phyloP scores from a whole-genome alignment of 1,140 invertebrate genomes.

The Zaprionus africanus region DNA sequence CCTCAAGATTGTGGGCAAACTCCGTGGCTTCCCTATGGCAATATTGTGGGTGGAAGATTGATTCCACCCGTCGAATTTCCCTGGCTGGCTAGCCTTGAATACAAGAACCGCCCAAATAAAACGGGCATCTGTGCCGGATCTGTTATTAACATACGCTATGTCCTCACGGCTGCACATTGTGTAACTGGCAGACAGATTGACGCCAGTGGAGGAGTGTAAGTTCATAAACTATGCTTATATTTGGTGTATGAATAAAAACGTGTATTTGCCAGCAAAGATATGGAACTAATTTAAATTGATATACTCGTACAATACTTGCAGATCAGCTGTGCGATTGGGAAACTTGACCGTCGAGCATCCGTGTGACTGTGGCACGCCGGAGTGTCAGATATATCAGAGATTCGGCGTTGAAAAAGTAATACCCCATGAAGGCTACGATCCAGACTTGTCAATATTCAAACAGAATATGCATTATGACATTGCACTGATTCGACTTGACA shows the following conservation, averaged over 20 bases:
- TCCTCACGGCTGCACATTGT: slow-evolving; percentile 4
- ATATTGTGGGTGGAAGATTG: not conserved
- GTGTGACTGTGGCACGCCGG: not conserved
- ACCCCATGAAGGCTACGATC: not conserved
- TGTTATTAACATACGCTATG: not conserved
- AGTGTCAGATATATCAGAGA: not conserved
- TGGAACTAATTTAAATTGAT: not conserved
- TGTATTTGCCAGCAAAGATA: no score
- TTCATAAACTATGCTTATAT: not conserved
- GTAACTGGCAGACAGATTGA: not conserved
- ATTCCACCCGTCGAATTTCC: not conserved
- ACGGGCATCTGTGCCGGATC: not conserved
- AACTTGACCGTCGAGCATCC: not conserved
- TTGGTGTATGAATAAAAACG: no score
- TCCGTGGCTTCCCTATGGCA: not conserved
- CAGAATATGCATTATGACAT: not conserved
- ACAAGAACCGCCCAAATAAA: not conserved
- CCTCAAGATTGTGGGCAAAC: not conserved
- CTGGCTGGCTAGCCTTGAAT: not conserved
- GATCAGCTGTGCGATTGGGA: not conserved
- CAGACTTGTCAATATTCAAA: not conserved
- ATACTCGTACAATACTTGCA: not conserved
- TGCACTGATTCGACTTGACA: not conserved
- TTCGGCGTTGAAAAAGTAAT: not conserved
- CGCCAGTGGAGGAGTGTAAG: not conserved